Percentiles rank a stretch among this genome's conserved stretches.
Evolutionary conservation across 2,888 invertebrate genomes (phyloP).

Genomic region (Agonopterix heracliana): DNA sequence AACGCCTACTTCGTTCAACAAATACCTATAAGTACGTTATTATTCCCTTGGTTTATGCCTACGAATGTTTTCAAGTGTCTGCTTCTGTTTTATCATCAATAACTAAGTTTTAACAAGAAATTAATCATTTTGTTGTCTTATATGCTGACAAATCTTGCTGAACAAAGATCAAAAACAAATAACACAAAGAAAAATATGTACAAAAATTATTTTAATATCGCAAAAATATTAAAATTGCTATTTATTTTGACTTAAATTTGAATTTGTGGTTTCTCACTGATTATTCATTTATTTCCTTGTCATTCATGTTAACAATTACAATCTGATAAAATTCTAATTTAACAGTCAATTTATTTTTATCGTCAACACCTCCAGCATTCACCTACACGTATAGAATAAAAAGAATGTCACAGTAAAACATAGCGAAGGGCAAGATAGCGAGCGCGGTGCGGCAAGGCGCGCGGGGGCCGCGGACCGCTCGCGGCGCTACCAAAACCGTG

Average conservation of each 20-base stretch:
- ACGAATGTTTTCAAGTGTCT: no score
- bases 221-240: no score
- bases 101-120: no score
- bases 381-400: slow-evolving; percentile 14
- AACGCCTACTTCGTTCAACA: not conserved
- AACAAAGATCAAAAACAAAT: no score
- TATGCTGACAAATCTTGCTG: no score
- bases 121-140: no score
- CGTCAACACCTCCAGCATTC: slow-evolving; percentile 5
- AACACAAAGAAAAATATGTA: no score
- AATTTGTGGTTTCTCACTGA: no score
- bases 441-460: not conserved
- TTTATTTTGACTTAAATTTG: no score
- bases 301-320: no score
- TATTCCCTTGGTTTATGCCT: not conserved
- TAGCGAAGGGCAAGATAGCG: slow-evolving; percentile 20
- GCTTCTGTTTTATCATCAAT: not conserved
- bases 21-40: not conserved
- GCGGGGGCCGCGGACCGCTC: slow-evolving; percentile 40
- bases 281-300: no score
- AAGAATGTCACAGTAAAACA: slow-evolving; percentile 23
- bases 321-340: not conserved
- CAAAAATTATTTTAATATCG: no score
- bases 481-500: slow-evolving; percentile 53
- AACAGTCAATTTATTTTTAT: slow-evolving; percentile 14